Evolutionary conservation across 2,797 vertebrate species (phyloP), one percentile per base, ranked within the genome.

Genomic region (Zenarchopterus dispar): DNA sequence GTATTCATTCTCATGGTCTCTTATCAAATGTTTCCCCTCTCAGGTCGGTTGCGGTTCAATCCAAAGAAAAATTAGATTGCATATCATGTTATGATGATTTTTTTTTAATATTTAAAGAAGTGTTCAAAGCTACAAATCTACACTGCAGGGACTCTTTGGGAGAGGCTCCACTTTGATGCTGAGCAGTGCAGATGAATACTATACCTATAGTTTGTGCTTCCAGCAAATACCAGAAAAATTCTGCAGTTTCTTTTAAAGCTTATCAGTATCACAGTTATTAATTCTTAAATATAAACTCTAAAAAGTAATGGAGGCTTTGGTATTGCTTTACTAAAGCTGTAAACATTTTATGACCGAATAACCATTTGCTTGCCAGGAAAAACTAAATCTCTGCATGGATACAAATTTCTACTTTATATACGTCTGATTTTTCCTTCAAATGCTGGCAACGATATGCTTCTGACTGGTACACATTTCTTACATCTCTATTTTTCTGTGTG

Each of bases 21-120:
- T 74, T 85, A 75, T 86, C 73, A 68, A 79, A 77, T 66, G 56
- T 74, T 80, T 78, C 56, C 67, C 39, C 0, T 17, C 64, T 65
- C 54, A 39, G 70, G 56, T 75, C 63, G 62, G 69, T 78, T 80
- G 47, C 42, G 43, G 62, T 53, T 46, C 48, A 2, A 72, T 65
- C 78, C 68, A 66, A 86, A 69, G 49, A 64, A 57, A 84, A 83
- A 75, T 63, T 22, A 76, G 74, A 86, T 86, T 81, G 67, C 65
- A 62, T 73, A 77, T 85, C 60, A 39, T 77, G 56, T 68, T 66
- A 56, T 67, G n/a, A 15, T 23, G 9, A 18, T 67, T 61, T 60
- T 56, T 51, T 42, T 57, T 47, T 67, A 22, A n/a, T 46, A 24
- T 78, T 62, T 46, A 56, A 72, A 62, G 55, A 75, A 74, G 50